Evolutionary conservation across 2,113 vertebrate genomes (phyloP).

Genomic region (Tachysurus fulvidraco): DNA sequence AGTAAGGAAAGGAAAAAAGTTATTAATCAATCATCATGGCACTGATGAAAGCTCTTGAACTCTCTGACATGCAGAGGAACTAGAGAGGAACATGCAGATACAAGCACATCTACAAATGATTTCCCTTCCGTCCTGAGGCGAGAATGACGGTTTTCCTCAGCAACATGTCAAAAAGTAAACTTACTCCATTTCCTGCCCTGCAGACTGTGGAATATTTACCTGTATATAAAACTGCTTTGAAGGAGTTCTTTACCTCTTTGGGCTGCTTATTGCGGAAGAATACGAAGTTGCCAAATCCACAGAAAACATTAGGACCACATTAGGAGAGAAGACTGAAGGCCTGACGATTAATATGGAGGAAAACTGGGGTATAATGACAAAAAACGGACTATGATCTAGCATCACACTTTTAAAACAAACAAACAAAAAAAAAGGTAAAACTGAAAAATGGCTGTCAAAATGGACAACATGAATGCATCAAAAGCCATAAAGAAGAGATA

Average conservation of each 20-base stretch:
- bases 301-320: slow-evolving; percentile 37
- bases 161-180: slow-evolving; percentile 22
- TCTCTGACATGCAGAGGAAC: slow-evolving; percentile 21
- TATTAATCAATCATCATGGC: slow-evolving; percentile 7
- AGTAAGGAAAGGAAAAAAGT: slow-evolving; percentile 10
- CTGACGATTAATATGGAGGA: not conserved
- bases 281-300: slow-evolving; percentile 32
- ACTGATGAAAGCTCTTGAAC: slow-evolving; percentile 7
- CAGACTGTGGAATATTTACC: not conserved
- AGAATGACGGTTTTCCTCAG: slow-evolving; percentile 30
- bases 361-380: not conserved
- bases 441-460: not conserved
- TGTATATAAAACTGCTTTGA: slow-evolving; percentile 13
- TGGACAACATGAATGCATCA: not conserved
- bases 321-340: not conserved
- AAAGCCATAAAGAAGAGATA: not conserved
- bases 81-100: slow-evolving; percentile 34
- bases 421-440: no score
- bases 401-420: not conserved
- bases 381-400: not conserved
- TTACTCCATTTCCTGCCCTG: slow-evolving; percentile 4
- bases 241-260: slow-evolving; percentile 27
- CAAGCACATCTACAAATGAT: slow-evolving; percentile 10
- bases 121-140: slow-evolving; percentile 17
- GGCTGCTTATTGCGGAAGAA: slow-evolving; percentile 3